A percentile compares a stretch with the other conserved stretches of the same genome.
These are phyloP conservation scores for Drosophila elegans DNA, from an alignment of 1,140 invertebrate genomes.

Conservation along the genomic window DNA sequence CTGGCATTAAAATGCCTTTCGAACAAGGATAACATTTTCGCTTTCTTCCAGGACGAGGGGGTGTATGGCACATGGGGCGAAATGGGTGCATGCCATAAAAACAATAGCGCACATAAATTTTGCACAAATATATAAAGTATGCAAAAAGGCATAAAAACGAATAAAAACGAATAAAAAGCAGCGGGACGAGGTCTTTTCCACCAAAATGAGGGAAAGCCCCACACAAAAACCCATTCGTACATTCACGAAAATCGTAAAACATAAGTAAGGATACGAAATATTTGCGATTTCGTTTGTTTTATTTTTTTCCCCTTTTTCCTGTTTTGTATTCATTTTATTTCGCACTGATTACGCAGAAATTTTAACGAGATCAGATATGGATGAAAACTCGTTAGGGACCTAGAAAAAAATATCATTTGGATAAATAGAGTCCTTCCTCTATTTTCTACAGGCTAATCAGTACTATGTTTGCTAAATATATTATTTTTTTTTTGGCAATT, in stretches of 20 bases:
- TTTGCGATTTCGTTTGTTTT: conserved; percentile 49
- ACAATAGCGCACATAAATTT: conserved; percentile 84
- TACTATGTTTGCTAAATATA: no score
- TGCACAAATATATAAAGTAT: conserved; percentile 84
- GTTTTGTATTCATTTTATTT: conserved; percentile 38
- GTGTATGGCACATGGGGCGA: conserved; percentile 57
- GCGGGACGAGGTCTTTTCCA: neutral
- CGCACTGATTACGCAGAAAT: conserved; percentile 70
- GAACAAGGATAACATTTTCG: conserved; percentile 71
- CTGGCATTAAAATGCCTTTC: conserved; percentile 51
- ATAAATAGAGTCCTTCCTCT: neutral
- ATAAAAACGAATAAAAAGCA: conserved; percentile 49
- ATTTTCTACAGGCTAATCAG: no score
- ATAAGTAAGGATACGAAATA: conserved; percentile 58
- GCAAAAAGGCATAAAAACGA: conserved; percentile 80
- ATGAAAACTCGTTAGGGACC: neutral
- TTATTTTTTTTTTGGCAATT: no score
- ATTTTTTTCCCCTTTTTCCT: conserved; percentile 16
- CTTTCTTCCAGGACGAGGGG: conserved; percentile 48
- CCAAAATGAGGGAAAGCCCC: conserved; percentile 20
- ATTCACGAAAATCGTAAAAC: conserved; percentile 69
- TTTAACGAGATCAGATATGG: conserved; percentile 65
- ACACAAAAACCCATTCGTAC: conserved; percentile 19
- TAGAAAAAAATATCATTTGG: conserved; percentile 3
- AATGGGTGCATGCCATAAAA: conserved; percentile 84